Conservation (phyloP, 92 coral and sea anemone genomes). For the Scolanthus callimorphus region DNA sequence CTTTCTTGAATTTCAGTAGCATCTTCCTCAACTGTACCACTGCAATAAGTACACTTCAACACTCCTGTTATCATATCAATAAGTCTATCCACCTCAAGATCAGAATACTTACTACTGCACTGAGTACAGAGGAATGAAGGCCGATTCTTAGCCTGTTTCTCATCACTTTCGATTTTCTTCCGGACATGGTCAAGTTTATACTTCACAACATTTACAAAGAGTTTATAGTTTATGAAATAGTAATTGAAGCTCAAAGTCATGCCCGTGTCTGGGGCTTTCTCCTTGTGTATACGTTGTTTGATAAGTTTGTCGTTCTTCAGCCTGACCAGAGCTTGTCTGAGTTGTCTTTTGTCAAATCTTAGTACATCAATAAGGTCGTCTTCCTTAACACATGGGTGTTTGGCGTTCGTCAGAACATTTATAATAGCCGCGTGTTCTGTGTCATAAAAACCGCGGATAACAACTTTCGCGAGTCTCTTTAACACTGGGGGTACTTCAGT, state of each 20-base stretch:
- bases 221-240: conserved; percentile 90
- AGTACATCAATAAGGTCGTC: conserved; percentile 82
- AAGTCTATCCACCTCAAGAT: conserved; percentile 86
- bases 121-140: conserved; percentile 89
- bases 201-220: conserved; percentile 94
- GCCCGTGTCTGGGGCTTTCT: conserved; percentile 88
- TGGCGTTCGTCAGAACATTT: conserved; percentile 77
- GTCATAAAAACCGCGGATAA: conserved; percentile 84
- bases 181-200: conserved; percentile 92
- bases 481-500: conserved; percentile 83
- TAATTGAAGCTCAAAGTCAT: conserved; percentile 69
- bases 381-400: conserved; percentile 88
- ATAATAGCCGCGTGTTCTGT: conserved; percentile 79
- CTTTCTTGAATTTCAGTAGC: conserved; percentile 72
- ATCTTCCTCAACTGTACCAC: conserved; percentile 91
- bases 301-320: conserved; percentile 93
- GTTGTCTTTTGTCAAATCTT: conserved; percentile 90
- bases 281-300: conserved; percentile 84
- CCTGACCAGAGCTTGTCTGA: conserved; percentile 67
- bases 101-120: conserved; percentile 81
- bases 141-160: conserved; percentile 91
- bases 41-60: conserved; percentile 75
- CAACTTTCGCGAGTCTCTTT: conserved; percentile 78
- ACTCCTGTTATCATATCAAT: conserved; percentile 65
- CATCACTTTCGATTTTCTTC: conserved; percentile 97